Evolutionary conservation across 2,888 invertebrate species (phyloP).

Genomic region (Pammene fasciana): DNA sequence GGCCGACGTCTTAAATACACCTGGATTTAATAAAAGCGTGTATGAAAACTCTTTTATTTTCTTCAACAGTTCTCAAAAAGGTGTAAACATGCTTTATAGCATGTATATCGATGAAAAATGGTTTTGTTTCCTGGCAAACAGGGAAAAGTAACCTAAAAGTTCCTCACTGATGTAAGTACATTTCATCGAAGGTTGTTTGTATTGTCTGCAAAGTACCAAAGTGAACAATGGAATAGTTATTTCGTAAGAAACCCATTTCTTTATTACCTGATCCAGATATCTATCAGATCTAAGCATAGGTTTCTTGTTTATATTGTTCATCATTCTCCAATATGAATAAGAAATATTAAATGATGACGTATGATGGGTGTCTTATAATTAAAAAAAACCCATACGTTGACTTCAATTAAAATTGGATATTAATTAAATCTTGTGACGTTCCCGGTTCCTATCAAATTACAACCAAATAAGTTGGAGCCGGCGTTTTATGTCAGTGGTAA

Average conservation of each 20-base stretch:
- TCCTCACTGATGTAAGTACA: too few relatives aligned
- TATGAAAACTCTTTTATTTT: neutral
- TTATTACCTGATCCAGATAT: too few relatives aligned
- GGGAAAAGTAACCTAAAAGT: neutral
- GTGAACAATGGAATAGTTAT: too few relatives aligned
- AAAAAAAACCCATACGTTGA: neutral
- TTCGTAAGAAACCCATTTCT: too few relatives aligned
- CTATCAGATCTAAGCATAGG: too few relatives aligned
- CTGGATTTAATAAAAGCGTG: conserved; percentile 28
- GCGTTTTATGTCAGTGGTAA: neutral
- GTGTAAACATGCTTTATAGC: neutral
- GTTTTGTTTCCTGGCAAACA: neutral
- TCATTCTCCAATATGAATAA: too few relatives aligned
- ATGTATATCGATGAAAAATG: neutral
- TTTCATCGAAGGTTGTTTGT: too few relatives aligned
- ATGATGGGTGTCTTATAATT: too few relatives aligned
- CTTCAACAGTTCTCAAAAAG: neutral
- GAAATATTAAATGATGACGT: too few relatives aligned
- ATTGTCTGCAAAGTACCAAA: too few relatives aligned
- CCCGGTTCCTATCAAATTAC: neutral
- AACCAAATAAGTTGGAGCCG: neutral
- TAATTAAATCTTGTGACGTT: neutral
- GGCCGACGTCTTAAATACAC: conserved; percentile 30
- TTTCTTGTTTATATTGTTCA: too few relatives aligned
- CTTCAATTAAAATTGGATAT: neutral